These are phyloP conservation scores for Crotophaga sulcirostris DNA, from an alignment of 2,113 vertebrate species.

Conservation along the genomic window DNA sequence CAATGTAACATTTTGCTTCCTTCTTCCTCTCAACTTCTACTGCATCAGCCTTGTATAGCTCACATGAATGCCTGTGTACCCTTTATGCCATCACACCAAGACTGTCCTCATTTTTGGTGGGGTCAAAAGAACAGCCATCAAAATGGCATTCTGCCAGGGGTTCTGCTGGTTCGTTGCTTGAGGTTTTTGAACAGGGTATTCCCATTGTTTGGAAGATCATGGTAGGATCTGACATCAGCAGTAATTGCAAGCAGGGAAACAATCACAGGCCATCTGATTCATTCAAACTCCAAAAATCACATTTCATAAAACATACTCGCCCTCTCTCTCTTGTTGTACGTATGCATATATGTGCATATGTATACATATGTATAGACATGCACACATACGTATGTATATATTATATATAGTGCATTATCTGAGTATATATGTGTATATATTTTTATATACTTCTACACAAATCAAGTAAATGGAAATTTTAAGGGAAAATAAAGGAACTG, in stretches of 20 bases:
- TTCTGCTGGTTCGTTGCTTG: not conserved
- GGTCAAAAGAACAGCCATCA: not conserved
- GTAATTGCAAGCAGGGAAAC: not conserved
- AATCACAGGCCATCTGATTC: not conserved
- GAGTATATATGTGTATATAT: not conserved
- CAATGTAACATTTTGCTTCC: not conserved
- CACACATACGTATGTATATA: not conserved
- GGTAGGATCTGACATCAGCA: accelerated
- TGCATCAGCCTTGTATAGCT: not conserved
- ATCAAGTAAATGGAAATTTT: not conserved
- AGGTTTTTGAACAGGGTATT: not conserved
- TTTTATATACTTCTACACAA: not conserved
- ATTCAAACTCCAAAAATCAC: not conserved
- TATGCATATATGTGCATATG: not conserved
- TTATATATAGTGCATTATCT: too few species aligned
- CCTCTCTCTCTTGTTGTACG: not conserved
- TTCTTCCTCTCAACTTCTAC: not conserved
- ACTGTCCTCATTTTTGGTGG: not conserved
- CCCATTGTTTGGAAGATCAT: not conserved
- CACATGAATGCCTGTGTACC: not conserved
- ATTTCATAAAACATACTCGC: not conserved
- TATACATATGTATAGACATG: too few species aligned
- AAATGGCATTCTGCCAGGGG: not conserved
- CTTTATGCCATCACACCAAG: not conserved
- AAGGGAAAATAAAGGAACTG: not conserved